Base-by-base conservation (phyloP, 2,888 invertebrate genomes). In the Byasa hedistus region DNA sequence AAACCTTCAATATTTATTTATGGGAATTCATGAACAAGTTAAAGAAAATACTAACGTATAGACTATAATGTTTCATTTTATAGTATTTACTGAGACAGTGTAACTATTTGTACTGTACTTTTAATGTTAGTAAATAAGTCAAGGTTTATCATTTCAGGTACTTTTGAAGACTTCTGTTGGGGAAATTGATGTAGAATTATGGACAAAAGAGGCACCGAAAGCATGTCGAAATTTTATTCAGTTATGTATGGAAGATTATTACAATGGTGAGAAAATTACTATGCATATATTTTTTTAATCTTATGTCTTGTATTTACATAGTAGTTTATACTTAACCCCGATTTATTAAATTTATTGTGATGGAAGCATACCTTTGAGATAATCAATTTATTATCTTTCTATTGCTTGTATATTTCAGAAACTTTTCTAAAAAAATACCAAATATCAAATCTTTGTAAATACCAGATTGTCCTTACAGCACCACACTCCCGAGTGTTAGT, bases 151-250 rank as follows among this genome's bases (percentile, higher is more conserved):
- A 7, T 74, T 73, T 39, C 77, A 98, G 98, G 97, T 99, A 48
- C 89, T 98, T 4, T 80, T 99, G 62, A 96, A 96, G 83, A 99
- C 99, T 3, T 94, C 97, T 52, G 97, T 96, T 0, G 99, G 99
- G 7, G 99, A 99, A 77, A 97, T 99, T 70, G 99, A 99, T 77
- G 94, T 99, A 70, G 99, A 99, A 86, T 89, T 99, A 81, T 99
- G 99, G 99, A 95, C 98, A 0, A 97, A 97, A 81, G 99, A 99
- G 91, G 94, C 98, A 0, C 99, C 99, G 0, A 96, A 97, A 86
- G 98, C 99, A 7, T 96, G 96, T 78, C 93, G 96, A 65, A 98
- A 98, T 86, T 98, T 98, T 80, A 94, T 99, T 61, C 99, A 99
- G 83, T 90, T 99, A 4, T 99, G 99, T 80, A 91, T 99, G 94